These are phyloP conservation scores for Hylomyscus alleni DNA, from an alignment of 2,797 vertebrate genomes.

Conservation along the genomic window DNA sequence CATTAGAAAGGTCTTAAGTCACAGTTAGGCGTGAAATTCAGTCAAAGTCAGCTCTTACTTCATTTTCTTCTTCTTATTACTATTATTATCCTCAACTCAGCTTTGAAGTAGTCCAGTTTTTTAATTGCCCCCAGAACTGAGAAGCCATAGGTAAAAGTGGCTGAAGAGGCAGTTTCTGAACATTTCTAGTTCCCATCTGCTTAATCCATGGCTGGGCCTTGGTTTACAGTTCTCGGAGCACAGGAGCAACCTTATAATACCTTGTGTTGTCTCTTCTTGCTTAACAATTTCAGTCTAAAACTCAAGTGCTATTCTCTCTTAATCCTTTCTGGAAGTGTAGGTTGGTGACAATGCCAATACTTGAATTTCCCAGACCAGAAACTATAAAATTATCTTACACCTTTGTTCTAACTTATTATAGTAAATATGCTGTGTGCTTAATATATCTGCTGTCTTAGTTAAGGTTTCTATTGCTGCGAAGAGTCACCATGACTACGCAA, in stretches of 20 bases:
- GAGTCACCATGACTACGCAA: background rate
- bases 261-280: background rate
- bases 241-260: background rate
- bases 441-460: background rate
- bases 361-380: background rate
- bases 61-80: constrained; percentile 15
- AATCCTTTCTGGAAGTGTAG: background rate
- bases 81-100: background rate
- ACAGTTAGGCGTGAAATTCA: constrained; percentile 12
- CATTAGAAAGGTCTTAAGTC: constrained; percentile 19
- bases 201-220: background rate
- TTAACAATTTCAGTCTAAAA: constrained; percentile 35
- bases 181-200: background rate
- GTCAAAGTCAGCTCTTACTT: constrained; percentile 10
- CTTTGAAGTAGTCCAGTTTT: background rate
- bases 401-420: constrained; percentile 28
- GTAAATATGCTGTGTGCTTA: background rate
- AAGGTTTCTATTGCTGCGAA: background rate
- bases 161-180: constrained; percentile 27
- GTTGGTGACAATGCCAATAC: background rate
- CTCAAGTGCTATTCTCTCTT: background rate
- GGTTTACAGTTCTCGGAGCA: background rate
- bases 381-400: constrained; percentile 2
- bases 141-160: background rate
- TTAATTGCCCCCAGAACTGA: constrained; percentile 6